Evolutionary conservation across 2,797 vertebrate genomes (phyloP).

Genomic region (Hippoglossus hippoglossus): DNA sequence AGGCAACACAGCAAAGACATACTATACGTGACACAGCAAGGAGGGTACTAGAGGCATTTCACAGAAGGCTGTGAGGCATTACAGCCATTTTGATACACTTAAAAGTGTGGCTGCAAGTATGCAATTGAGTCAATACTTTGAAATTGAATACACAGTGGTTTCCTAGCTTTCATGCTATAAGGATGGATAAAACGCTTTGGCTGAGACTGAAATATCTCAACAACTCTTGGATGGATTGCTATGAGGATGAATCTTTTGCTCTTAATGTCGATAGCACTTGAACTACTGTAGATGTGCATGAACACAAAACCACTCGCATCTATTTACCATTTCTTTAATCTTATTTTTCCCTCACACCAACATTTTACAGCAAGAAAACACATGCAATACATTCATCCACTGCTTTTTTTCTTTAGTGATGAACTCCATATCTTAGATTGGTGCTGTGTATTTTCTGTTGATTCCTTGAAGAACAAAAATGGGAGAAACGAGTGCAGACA

Average conservation of each 20-base stretch:
- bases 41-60: conserved; percentile 20
- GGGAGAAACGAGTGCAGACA: not conserved
- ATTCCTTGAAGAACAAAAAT: conserved; percentile 29
- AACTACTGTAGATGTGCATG: too few species aligned
- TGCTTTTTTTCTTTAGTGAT: conserved; percentile 4
- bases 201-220: not conserved
- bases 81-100: not conserved
- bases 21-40: conserved; percentile 51
- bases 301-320: not conserved
- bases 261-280: not conserved
- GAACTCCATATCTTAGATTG: conserved; percentile 21
- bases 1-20: conserved; percentile 51
- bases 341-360: conserved; percentile 1
- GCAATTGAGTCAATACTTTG: not conserved
- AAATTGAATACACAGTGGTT: not conserved
- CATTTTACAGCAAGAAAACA: conserved; percentile 1
- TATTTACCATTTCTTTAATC: not conserved
- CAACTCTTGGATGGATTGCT: not conserved
- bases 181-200: too few species aligned
- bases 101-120: not conserved
- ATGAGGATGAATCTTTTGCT: not conserved
- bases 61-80: conserved; percentile 9
- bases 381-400: conserved; percentile 9
- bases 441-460: conserved; percentile 10
- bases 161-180: not conserved